Percentiles rank a stretch among this genome's conserved stretches.
Evolutionary conservation across 2,888 invertebrate species (phyloP).

Genomic region (Drosophila mercatorum): DNA sequence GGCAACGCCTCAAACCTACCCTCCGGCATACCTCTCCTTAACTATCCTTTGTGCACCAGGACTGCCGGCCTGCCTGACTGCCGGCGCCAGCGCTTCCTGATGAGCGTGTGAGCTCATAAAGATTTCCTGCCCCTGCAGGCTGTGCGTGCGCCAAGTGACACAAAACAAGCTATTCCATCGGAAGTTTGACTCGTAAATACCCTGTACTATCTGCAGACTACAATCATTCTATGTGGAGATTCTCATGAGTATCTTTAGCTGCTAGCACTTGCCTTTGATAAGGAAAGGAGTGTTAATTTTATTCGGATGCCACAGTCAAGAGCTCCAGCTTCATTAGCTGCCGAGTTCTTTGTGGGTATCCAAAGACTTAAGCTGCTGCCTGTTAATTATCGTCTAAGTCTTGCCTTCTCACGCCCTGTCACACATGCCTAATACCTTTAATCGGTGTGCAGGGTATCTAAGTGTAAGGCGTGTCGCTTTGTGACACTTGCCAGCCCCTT

Average conservation of each 20-base stretch:
- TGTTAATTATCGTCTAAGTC: neutral
- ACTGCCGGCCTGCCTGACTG: constrained; percentile 55
- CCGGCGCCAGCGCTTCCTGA: constrained; percentile 72
- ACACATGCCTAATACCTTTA: neutral
- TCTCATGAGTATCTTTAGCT: too few species aligned
- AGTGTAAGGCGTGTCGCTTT: constrained; percentile 54
- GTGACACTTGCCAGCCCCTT: constrained; percentile 54
- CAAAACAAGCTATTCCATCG: neutral
- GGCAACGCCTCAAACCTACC: constrained; percentile 49
- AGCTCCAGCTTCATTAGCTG: neutral
- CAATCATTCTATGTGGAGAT: neutral
- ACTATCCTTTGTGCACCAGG: neutral
- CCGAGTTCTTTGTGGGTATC: neutral
- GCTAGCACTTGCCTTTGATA: too few species aligned
- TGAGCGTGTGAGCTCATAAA: constrained; percentile 77
- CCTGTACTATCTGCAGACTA: neutral
- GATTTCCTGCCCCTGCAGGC: constrained; percentile 66
- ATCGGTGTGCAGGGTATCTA: constrained; percentile 25
- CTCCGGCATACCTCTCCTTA: too few species aligned
- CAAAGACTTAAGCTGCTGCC: neutral
- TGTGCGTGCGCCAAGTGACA: constrained; percentile 34
- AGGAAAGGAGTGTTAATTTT: too few species aligned
- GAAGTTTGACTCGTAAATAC: constrained; percentile 24
- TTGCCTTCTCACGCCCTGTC: neutral
- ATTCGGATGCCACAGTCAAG: too few species aligned